Conservation (phyloP, 2,888 invertebrate species). For the Ceraclea dissimilis region DNA sequence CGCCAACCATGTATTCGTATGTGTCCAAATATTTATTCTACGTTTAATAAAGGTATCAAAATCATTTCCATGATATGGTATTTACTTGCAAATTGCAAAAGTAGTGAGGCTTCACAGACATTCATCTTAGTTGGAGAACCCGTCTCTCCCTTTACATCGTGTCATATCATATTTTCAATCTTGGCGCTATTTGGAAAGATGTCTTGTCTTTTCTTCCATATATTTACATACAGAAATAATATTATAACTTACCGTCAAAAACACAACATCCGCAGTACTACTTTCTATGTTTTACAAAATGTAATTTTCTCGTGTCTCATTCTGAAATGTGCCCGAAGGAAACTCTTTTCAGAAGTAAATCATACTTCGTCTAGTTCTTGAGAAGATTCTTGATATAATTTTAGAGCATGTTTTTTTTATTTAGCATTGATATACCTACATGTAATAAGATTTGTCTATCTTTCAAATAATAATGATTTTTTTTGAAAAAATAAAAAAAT, state of each 20-base stretch:
- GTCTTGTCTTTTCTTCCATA: conserved; percentile 1
- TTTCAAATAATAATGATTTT: neutral
- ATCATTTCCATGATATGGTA: too few relatives aligned
- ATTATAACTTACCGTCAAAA: conserved; percentile 3
- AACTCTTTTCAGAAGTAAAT: neutral
- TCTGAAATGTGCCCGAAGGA: conserved; percentile 1
- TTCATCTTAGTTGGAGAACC: conserved; percentile 25
- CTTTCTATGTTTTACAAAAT: conserved; percentile 7
- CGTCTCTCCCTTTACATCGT: conserved; percentile 35
- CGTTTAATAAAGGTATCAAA: too few relatives aligned
- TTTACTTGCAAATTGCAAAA: too few relatives aligned
- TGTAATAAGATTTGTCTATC: neutral
- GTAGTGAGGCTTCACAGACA: too few relatives aligned
- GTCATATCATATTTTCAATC: conserved; percentile 13
- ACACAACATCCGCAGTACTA: neutral
- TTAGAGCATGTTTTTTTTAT: too few relatives aligned
- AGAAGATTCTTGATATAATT: too few relatives aligned
- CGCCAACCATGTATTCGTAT: too few relatives aligned
- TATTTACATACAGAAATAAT: neutral
- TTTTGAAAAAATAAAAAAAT: neutral
- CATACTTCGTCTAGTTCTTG: too few relatives aligned
- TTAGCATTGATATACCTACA: too few relatives aligned
- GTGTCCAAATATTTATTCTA: too few relatives aligned
- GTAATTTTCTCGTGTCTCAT: conserved; percentile 4
- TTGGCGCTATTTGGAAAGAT: neutral